phyloP scores from a whole-genome alignment of 2,113 vertebrate species.

The Epinephelus lanceolatus region DNA sequence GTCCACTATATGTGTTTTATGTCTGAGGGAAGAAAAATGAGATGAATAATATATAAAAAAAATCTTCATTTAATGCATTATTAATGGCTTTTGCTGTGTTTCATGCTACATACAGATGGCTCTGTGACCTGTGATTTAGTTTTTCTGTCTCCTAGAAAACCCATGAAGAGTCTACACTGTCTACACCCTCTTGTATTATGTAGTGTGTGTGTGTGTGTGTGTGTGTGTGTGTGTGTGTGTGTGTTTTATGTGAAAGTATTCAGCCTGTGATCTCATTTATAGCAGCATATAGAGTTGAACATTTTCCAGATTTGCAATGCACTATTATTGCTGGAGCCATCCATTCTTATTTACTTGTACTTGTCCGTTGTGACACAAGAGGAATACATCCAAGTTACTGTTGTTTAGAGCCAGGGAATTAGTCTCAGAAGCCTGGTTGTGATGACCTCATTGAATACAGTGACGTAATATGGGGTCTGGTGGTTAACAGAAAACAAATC shows the following conservation, averaged over 20 bases:
- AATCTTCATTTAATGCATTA: conserved; percentile 11
- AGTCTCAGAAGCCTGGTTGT: not conserved
- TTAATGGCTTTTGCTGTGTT: not conserved
- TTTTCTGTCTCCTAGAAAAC: not conserved
- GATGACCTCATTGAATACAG: not conserved
- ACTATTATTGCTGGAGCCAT: not conserved
- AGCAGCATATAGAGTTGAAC: too few relatives aligned
- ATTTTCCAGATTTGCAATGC: not conserved
- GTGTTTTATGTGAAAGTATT: not conserved
- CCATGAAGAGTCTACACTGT: not conserved
- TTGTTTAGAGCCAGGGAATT: not conserved
- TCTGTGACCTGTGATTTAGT: not conserved
- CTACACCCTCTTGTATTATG: not conserved
- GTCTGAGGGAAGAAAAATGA: not conserved
- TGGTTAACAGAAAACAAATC: not conserved
- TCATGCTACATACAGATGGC: not conserved
- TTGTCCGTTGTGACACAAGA: not conserved
- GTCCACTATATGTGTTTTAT: not conserved
- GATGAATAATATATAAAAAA: conserved; percentile 29
- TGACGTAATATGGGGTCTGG: not conserved
- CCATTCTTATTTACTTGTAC: not conserved
- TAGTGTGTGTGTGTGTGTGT: not conserved
- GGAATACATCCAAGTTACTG: not conserved
- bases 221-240: not conserved
- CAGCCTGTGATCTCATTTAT: not conserved